A percentile compares a stretch with the other conserved stretches of the same genome.
phyloP scores from a whole-genome alignment of 2,888 invertebrate species.

The Drosophila paucipuncta region DNA sequence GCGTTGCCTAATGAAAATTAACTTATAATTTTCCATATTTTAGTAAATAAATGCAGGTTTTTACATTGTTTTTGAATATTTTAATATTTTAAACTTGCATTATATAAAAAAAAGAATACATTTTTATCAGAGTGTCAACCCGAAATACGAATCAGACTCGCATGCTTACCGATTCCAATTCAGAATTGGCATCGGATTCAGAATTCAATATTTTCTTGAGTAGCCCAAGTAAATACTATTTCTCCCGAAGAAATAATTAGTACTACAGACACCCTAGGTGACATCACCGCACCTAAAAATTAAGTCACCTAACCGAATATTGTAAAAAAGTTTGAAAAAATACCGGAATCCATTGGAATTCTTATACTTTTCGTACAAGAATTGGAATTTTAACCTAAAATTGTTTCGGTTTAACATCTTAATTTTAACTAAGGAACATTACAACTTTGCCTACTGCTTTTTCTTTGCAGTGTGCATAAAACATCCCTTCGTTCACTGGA shows the following conservation, averaged over 20 bases:
- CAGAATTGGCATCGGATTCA: not conserved
- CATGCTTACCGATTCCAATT: not conserved
- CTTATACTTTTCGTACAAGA: not conserved
- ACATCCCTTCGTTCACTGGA: conserved; percentile 32
- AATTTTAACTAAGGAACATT: not conserved
- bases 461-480: conserved; percentile 8
- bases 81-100: not conserved
- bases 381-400: not conserved
- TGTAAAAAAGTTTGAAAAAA: not conserved
- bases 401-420: not conserved
- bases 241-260: not conserved
- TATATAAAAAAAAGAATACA: not conserved
- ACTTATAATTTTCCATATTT: not conserved
- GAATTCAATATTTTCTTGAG: not conserved
- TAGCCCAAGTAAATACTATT: not conserved
- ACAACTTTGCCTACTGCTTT: not conserved
- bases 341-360: not conserved
- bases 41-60: too few relatives aligned
- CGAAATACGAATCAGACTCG: not conserved
- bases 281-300: not conserved
- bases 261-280: too few relatives aligned
- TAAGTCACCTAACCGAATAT: not conserved
- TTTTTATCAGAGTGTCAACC: not conserved
- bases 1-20: not conserved
- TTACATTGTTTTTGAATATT: not conserved